Evolutionary conservation across 1,140 invertebrate species (phyloP).

Genomic region (Cydia splendana): DNA sequence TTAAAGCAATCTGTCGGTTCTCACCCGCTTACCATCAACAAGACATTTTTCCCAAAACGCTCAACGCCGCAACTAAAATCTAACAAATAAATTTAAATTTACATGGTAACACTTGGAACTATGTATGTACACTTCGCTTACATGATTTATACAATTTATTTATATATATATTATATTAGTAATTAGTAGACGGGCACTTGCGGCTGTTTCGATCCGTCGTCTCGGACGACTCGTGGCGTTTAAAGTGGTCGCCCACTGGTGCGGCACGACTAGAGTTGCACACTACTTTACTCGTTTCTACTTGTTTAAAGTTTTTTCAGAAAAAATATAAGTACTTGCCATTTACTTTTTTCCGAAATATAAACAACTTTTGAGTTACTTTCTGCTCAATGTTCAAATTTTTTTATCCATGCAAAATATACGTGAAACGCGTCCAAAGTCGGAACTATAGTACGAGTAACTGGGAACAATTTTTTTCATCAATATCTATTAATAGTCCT

Average conservation of each 20-base stretch:
- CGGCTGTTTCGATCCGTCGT: slow-evolving; percentile 23
- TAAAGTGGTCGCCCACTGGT: slow-evolving; percentile 12
- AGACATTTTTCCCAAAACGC: not conserved
- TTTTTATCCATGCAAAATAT: too few relatives aligned
- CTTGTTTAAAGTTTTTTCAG: not conserved
- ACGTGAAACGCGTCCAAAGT: too few relatives aligned
- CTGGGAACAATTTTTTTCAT: too few relatives aligned
- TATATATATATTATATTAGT: not conserved
- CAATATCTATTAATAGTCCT: too few relatives aligned
- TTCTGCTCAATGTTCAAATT: too few relatives aligned
- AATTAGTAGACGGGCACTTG: not conserved
- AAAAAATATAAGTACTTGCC: not conserved
- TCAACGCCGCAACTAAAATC: not conserved
- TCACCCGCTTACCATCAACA: not conserved
- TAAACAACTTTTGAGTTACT: too few relatives aligned
- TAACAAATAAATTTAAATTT: slow-evolving; percentile 16
- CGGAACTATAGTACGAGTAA: too few relatives aligned
- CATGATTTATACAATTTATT: slow-evolving; percentile 12
- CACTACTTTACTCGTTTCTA: not conserved
- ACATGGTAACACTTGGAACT: slow-evolving; percentile 4
- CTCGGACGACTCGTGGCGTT: slow-evolving; percentile 7
- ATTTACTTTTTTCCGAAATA: not conserved
- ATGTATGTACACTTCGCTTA: slow-evolving; percentile 17
- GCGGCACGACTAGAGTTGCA: not conserved
- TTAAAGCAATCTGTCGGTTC: not conserved